These are phyloP conservation scores for Panthera leo DNA, from an alignment of 2,113 vertebrate genomes.

Conservation along the genomic window DNA sequence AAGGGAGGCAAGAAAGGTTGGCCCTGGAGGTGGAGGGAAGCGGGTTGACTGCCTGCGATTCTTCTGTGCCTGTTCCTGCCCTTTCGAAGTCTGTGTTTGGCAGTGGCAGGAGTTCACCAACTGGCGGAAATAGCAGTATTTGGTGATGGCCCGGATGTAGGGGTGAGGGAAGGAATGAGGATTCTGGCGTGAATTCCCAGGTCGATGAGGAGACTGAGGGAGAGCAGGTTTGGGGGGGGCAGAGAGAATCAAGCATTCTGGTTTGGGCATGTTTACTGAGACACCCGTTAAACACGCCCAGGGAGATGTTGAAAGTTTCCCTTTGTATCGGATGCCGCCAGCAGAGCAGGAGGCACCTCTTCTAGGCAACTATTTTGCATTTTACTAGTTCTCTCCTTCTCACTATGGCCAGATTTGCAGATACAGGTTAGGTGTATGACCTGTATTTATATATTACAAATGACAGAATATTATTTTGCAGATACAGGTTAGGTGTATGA, in stretches of 20 bases:
- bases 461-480: not conserved
- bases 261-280: not conserved
- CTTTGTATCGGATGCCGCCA: not conserved
- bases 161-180: not conserved
- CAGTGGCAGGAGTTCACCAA: not conserved
- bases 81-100: not conserved
- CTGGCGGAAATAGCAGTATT: not conserved
- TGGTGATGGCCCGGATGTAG: not conserved
- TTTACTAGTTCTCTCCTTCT: not conserved
- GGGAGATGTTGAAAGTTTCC: not conserved
- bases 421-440: not conserved
- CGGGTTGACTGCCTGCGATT: not conserved
- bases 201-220: not conserved
- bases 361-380: not conserved
- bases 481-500: not conserved
- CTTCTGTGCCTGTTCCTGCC: not conserved
- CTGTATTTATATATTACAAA: not conserved
- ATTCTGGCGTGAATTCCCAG: not conserved
- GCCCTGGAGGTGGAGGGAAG: not conserved
- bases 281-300: not conserved
- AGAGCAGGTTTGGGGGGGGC: not conserved
- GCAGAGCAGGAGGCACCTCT: not conserved
- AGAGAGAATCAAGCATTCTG: not conserved
- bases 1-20: not conserved
- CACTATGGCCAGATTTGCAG: not conserved